Conservation (phyloP, 1,140 invertebrate species). For the Saccostrea cuccullata region DNA sequence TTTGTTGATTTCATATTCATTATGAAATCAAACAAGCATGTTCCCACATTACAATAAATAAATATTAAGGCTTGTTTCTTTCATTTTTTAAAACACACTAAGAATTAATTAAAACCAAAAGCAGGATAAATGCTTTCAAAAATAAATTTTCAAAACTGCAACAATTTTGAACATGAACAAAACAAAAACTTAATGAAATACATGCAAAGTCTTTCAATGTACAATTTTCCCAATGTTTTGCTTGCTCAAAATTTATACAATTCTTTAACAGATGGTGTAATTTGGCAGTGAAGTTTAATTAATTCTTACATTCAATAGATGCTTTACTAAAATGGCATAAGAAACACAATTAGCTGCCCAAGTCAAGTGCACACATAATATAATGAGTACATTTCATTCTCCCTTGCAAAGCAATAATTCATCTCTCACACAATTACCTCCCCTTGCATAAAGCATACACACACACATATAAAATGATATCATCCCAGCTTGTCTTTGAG, state of each 20-base stretch:
- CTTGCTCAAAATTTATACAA: background rate
- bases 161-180: conserved; percentile 17
- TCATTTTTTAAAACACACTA: background rate
- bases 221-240: background rate
- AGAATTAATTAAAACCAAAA: background rate
- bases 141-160: conserved; percentile 12
- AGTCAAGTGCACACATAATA: background rate
- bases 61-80: background rate
- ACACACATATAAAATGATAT: conserved; percentile 18
- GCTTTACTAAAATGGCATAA: background rate
- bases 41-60: background rate
- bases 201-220: background rate
- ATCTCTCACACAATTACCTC: background rate
- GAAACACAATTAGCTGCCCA: background rate
- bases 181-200: background rate
- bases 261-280: conserved; percentile 5
- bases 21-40: too few relatives aligned
- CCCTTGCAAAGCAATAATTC: background rate
- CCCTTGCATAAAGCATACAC: background rate
- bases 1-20: too few relatives aligned
- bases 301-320: conserved; percentile 15
- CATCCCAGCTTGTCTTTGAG: conserved; percentile 17
- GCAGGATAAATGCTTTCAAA: background rate
- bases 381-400: background rate
- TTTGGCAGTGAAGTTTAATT: conserved; percentile 16